Conservation (phyloP, 2,888 invertebrate genomes). For the Synanthedon formicaeformis region DNA sequence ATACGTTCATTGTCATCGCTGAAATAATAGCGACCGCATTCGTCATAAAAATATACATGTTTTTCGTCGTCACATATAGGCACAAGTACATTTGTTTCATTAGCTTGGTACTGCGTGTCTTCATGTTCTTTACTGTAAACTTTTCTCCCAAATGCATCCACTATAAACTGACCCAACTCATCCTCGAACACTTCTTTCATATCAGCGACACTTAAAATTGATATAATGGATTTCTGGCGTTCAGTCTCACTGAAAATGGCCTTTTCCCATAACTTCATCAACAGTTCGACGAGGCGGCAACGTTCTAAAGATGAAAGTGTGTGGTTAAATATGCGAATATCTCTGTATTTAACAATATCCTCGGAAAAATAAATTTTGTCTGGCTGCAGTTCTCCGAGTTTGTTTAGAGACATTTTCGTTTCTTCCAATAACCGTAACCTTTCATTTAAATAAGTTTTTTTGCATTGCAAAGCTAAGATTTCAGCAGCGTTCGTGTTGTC, state of each 20-base stretch:
- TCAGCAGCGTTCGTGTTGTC: constrained; percentile 13
- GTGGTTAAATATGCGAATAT: constrained; percentile 22
- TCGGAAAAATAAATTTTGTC: background rate
- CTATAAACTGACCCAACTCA: constrained; percentile 15
- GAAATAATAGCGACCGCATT: constrained; percentile 25
- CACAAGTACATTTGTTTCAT: constrained; percentile 18
- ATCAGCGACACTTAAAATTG: constrained; percentile 20
- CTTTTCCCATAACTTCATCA: constrained; percentile 19
- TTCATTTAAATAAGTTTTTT: constrained; percentile 24
- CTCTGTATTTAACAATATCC: background rate
- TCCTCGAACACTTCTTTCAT: constrained; percentile 20
- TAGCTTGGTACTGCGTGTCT: constrained; percentile 18
- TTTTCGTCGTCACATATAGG: constrained; percentile 16
- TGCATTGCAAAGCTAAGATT: constrained; percentile 20
- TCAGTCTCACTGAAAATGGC: constrained; percentile 9
- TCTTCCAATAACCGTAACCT: constrained; percentile 21
- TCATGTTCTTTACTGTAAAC: constrained; percentile 13
- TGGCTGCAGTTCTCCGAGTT: constrained; percentile 10
- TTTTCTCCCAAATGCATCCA: constrained; percentile 25
- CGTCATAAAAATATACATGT: constrained; percentile 24
- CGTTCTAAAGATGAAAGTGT: constrained; percentile 19
- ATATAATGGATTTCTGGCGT: constrained; percentile 17
- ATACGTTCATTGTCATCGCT: constrained; percentile 10
- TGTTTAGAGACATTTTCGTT: constrained; percentile 14
- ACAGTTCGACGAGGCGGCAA: constrained; percentile 19